These are phyloP conservation scores for Lucilia sericata DNA, from an alignment of 1,140 invertebrate species.

Conservation along the genomic window DNA sequence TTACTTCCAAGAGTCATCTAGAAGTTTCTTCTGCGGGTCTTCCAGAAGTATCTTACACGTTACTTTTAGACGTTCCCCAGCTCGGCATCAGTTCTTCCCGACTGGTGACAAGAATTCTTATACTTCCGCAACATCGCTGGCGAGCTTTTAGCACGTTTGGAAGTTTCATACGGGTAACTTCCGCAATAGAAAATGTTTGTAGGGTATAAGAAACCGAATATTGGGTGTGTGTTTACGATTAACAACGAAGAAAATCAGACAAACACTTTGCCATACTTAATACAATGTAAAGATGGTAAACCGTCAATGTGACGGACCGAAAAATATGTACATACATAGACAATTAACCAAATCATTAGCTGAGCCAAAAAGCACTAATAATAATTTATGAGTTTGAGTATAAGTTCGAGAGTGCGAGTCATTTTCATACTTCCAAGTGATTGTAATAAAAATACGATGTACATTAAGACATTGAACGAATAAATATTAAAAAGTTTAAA, in stretches of 20 bases:
- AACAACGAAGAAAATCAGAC: too few relatives aligned
- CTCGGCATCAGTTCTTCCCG: too few relatives aligned
- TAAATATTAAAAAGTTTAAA: background rate
- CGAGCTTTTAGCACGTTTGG: too few relatives aligned
- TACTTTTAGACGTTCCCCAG: too few relatives aligned
- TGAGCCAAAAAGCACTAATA: background rate
- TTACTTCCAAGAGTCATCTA: too few relatives aligned
- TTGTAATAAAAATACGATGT: background rate
- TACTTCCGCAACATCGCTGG: too few relatives aligned
- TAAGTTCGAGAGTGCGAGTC: background rate
- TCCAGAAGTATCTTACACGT: too few relatives aligned
- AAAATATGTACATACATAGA: background rate
- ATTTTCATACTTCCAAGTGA: background rate
- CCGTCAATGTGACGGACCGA: background rate
- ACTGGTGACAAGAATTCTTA: too few relatives aligned
- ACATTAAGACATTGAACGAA: conserved; percentile 11
- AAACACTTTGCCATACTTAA: background rate
- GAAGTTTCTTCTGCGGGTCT: too few relatives aligned
- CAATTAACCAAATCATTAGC: background rate
- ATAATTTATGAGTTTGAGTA: background rate
- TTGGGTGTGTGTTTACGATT: background rate
- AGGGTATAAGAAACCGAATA: too few relatives aligned
- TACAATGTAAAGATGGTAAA: conserved; percentile 10
- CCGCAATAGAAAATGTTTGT: too few relatives aligned
- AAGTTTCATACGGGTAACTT: too few relatives aligned